Evolutionary conservation across 2,888 invertebrate genomes (phyloP).

Genomic region (Linnaemya vulpina): DNA sequence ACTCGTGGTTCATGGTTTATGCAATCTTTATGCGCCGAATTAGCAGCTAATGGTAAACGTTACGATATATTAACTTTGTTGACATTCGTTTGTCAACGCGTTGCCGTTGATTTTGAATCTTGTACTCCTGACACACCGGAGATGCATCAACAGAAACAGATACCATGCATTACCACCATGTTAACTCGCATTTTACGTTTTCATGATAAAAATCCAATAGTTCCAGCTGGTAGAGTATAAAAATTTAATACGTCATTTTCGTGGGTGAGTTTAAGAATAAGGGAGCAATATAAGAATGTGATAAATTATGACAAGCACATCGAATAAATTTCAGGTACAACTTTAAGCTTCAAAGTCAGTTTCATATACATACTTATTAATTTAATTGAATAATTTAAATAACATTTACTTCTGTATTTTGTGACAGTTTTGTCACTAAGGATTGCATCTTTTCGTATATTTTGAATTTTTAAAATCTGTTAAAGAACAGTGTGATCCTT

Average conservation of each 20-base stretch:
- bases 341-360: background rate
- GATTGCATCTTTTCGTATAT: no score
- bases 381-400: background rate
- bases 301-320: constrained; percentile 6
- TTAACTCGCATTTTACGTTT: constrained; percentile 92
- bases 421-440: no score
- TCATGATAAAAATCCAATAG: constrained; percentile 81
- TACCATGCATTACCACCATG: constrained; percentile 96
- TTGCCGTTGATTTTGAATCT: constrained; percentile 95
- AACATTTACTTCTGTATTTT: background rate
- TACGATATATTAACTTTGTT: constrained; percentile 93
- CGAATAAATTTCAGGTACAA: background rate
- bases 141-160: constrained; percentile 96
- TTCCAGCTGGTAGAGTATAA: constrained; percentile 65
- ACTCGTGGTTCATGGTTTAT: constrained; percentile 98
- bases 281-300: constrained; percentile 35
- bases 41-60: constrained; percentile 88
- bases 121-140: constrained; percentile 90
- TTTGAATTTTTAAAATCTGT: no score
- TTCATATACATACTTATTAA: background rate
- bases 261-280: constrained; percentile 46
- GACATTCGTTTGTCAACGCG: constrained; percentile 92
- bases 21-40: constrained; percentile 93
- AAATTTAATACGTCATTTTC: background rate
- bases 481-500: no score